Conservation (phyloP, 1,140 invertebrate species). For the Andricus grossulariae region DNA sequence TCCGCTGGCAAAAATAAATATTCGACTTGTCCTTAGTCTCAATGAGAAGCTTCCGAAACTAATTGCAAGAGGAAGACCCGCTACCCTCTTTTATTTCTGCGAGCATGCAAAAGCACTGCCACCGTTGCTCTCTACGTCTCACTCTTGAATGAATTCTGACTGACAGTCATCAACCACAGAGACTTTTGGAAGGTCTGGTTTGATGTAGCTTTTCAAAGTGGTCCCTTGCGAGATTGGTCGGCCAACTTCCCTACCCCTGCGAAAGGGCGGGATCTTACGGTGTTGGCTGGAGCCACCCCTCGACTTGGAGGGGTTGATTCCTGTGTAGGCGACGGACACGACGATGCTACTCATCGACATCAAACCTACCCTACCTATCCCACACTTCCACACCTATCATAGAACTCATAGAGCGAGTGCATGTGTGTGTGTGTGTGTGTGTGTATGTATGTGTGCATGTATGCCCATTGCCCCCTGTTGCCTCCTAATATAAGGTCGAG, state of each 20-base stretch:
- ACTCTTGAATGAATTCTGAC: conserved; percentile 60
- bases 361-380: neutral
- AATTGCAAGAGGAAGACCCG: no score
- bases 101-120: neutral
- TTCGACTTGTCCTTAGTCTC: neutral
- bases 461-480: neutral
- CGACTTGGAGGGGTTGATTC: conserved; percentile 45
- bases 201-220: conserved; percentile 52
- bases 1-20: no score
- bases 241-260: conserved; percentile 58
- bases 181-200: conserved; percentile 62
- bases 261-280: conserved; percentile 59
- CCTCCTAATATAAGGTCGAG: neutral
- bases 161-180: conserved; percentile 59
- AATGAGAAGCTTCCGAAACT: neutral
- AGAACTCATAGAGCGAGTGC: conserved; percentile 41
- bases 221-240: conserved; percentile 54
- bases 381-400: no score
- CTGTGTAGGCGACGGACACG: neutral
- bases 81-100: no score
- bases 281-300: conserved; percentile 50
- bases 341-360: neutral
- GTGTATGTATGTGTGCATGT: no score
- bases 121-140: conserved; percentile 28
- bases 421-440: neutral